These are phyloP conservation scores for Heteropelma amictum DNA, from an alignment of 2,888 invertebrate genomes.

Conservation along the genomic window DNA sequence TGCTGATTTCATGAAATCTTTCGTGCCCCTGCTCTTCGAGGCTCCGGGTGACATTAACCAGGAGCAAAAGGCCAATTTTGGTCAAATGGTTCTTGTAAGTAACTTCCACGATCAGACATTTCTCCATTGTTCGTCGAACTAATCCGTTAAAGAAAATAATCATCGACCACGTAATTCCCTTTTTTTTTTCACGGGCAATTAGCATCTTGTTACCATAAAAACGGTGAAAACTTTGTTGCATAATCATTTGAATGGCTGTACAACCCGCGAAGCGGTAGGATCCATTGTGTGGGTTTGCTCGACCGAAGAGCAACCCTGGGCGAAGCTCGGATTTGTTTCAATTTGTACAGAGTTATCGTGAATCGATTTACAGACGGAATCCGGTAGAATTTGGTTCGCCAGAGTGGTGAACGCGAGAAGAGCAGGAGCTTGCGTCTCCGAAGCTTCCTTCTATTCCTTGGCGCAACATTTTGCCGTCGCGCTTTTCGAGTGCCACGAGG, in stretches of 20 bases:
- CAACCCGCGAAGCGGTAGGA: no score
- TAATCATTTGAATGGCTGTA: no score
- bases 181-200: no score
- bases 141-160: no score
- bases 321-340: no score
- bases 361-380: slow-evolving; percentile 78
- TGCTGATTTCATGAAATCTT: slow-evolving; percentile 84
- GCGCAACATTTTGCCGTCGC: slow-evolving; percentile 86
- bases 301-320: no score
- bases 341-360: neutral
- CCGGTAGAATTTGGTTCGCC: slow-evolving; percentile 85
- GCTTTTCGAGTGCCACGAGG: slow-evolving; percentile 85
- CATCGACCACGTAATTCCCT: no score
- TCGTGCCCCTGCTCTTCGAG: slow-evolving; percentile 83
- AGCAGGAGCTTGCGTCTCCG: slow-evolving; percentile 82
- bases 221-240: no score
- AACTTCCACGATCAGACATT: neutral
- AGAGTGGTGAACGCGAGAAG: slow-evolving; percentile 84
- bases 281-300: no score
- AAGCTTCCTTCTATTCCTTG: slow-evolving; percentile 84
- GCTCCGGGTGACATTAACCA: slow-evolving; percentile 80
- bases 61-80: slow-evolving; percentile 84
- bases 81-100: slow-evolving; percentile 81
- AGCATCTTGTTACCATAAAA: no score
- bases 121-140: neutral